Evolutionary conservation across 2,113 vertebrate genomes (phyloP).

Genomic region (Cyrtonyx montezumae): DNA sequence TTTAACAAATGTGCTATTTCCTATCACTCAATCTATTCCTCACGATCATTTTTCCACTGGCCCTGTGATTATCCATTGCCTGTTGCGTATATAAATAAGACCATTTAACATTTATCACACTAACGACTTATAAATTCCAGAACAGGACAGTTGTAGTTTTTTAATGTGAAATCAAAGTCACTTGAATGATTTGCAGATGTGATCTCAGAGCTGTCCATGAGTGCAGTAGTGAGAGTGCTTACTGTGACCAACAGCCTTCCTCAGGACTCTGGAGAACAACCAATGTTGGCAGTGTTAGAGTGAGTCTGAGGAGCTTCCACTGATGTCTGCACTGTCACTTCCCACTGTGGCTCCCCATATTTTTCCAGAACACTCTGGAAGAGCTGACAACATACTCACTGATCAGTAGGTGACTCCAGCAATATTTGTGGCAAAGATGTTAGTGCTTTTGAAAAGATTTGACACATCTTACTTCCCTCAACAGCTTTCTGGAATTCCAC

Average conservation of each 20-base stretch:
- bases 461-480: not conserved
- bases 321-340: not conserved
- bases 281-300: not conserved
- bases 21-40: constrained; percentile 24
- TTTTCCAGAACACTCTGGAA: not conserved
- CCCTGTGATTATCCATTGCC: constrained; percentile 11
- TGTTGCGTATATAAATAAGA: not conserved
- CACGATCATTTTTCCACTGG: constrained; percentile 21
- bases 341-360: not conserved
- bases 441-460: not conserved
- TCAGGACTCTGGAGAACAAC: not conserved
- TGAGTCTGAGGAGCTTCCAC: not conserved
- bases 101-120: constrained; percentile 24
- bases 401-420: not conserved
- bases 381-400: not conserved
- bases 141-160: constrained; percentile 33
- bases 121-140: constrained; percentile 33
- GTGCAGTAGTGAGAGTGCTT: not conserved
- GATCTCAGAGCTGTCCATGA: not conserved
- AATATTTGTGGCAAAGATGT: not conserved
- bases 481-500: not conserved
- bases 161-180: constrained; percentile 21
- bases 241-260: not conserved
- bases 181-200: constrained; percentile 32
- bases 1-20: constrained; percentile 41